Percentiles rank a stretch among this genome's conserved stretches.
These are phyloP conservation scores for Dynastes grantii DNA, from an alignment of 2,888 invertebrate species.

Conservation along the genomic window DNA sequence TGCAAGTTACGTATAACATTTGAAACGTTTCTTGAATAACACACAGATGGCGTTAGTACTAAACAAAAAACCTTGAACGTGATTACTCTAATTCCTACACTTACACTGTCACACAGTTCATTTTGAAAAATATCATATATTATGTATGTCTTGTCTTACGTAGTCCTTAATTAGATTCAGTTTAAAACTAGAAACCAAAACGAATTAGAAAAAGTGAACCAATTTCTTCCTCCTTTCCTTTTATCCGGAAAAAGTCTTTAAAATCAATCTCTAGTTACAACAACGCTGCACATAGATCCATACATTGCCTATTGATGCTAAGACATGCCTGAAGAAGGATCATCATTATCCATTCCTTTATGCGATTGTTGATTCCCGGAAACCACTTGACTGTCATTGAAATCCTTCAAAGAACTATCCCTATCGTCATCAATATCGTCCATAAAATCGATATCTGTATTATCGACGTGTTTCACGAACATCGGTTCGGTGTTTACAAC, in stretches of 20 bases:
- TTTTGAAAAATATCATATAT: conserved; percentile 45
- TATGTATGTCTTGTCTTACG: not conserved
- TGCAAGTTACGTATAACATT: too few relatives aligned
- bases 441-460: conserved; percentile 54
- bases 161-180: conserved; percentile 25
- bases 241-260: conserved; percentile 46
- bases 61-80: too few relatives aligned
- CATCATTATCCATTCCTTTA: conserved; percentile 67
- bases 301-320: conserved; percentile 63
- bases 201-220: not conserved
- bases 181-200: not conserved
- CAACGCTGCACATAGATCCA: too few relatives aligned
- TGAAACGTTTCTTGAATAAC: too few relatives aligned
- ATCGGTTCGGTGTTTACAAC: conserved; percentile 70
- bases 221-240: not conserved
- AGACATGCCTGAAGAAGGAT: conserved; percentile 72
- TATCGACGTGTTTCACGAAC: conserved; percentile 68
- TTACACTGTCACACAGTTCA: conserved; percentile 20
- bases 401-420: conserved; percentile 46
- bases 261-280: not conserved
- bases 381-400: conserved; percentile 27
- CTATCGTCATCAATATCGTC: conserved; percentile 51
- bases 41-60: too few relatives aligned
- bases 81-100: not conserved
- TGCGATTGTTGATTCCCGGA: conserved; percentile 9